Conservation (phyloP, 2,113 vertebrate genomes). For the Ellobius talpinus region DNA sequence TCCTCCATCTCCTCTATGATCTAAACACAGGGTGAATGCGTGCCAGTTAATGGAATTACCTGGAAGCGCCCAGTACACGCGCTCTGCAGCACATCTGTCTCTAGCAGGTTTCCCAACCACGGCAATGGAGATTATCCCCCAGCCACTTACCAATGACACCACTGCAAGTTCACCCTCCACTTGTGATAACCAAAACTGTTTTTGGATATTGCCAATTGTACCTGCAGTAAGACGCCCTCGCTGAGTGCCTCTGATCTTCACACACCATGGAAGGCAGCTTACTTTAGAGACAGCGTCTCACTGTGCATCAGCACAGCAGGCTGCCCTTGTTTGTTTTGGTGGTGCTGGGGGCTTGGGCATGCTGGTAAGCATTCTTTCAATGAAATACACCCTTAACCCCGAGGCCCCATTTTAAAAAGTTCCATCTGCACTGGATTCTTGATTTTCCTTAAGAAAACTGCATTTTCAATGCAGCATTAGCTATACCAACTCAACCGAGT, state of each 20-base stretch:
- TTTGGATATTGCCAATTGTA: not conserved
- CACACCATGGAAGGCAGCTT: not conserved
- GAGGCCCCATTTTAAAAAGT: not conserved
- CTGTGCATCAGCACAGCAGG: not conserved
- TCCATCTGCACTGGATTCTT: not conserved
- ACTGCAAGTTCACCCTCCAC: no score
- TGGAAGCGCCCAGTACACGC: not conserved
- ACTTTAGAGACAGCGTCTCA: not conserved
- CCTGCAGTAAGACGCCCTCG: not conserved
- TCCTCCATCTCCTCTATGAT: slow-evolving; percentile 93
- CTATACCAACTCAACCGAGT: not conserved
- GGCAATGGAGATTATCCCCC: not conserved
- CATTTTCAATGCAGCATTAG: not conserved
- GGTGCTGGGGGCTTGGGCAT: not conserved
- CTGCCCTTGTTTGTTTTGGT: not conserved
- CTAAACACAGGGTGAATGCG: slow-evolving; percentile 80
- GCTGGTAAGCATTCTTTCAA: not conserved
- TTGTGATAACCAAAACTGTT: not conserved
- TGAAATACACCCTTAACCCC: not conserved
- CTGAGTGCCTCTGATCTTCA: not conserved
- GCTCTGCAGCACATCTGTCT: not conserved
- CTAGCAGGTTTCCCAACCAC: not conserved
- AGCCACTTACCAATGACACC: not conserved
- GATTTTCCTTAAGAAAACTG: not conserved
- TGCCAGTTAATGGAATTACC: not conserved